Conservation (phyloP, 2,888 invertebrate species). For the Pyrochroa serraticornis region DNA sequence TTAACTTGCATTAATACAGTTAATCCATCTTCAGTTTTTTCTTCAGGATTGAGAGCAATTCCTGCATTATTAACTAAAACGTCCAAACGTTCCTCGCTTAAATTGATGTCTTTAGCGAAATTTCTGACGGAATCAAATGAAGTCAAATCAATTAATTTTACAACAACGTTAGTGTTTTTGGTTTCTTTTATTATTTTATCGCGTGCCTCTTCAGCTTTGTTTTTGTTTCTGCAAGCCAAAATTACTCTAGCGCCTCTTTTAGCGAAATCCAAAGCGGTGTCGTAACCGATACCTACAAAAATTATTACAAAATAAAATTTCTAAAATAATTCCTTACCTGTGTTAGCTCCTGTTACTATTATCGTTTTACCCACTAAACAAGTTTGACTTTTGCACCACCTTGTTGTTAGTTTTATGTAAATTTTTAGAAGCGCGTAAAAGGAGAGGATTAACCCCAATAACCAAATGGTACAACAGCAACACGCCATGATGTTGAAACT, state of each 20-base stretch:
- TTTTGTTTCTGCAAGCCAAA: too few relatives aligned
- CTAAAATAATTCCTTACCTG: too few relatives aligned
- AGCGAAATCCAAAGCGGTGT: too few relatives aligned
- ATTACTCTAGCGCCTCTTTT: too few relatives aligned
- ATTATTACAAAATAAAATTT: too few relatives aligned
- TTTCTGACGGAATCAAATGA: constrained; percentile 63
- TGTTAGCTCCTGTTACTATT: not conserved
- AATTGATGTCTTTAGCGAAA: constrained; percentile 68
- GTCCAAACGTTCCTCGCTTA: constrained; percentile 63
- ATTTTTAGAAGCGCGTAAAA: not conserved
- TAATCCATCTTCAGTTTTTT: constrained; percentile 67
- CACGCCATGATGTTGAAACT: too few relatives aligned
- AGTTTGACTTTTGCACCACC: not conserved
- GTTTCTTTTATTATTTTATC: constrained; percentile 48
- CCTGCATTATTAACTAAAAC: constrained; percentile 72
- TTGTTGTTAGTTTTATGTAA: constrained; percentile 1
- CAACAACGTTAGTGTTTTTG: constrained; percentile 51
- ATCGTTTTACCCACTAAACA: not conserved
- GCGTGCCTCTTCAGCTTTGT: not conserved
- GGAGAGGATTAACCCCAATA: too few relatives aligned
- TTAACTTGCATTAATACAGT: constrained; percentile 73
- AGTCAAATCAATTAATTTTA: constrained; percentile 61
- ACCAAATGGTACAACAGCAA: too few relatives aligned
- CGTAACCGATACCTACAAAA: too few relatives aligned
- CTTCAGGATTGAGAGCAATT: constrained; percentile 58